These are phyloP conservation scores for Chelmon rostratus DNA, from an alignment of 2,797 vertebrate genomes.

Conservation along the genomic window DNA sequence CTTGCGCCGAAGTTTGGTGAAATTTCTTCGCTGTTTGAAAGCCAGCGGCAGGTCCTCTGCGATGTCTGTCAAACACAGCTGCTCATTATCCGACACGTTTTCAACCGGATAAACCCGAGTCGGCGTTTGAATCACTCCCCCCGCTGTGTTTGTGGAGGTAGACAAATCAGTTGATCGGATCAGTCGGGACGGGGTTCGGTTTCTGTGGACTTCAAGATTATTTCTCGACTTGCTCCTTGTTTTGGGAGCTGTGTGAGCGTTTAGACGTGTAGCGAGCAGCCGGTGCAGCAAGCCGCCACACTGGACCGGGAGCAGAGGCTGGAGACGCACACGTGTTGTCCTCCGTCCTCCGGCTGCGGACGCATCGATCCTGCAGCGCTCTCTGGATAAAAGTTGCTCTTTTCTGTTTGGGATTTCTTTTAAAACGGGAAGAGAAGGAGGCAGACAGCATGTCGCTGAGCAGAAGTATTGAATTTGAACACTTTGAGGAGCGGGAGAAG, in stretches of 20 bases:
- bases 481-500: slow-evolving; percentile 96
- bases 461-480: slow-evolving; percentile 94
- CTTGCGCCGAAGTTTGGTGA: slow-evolving; percentile 54
- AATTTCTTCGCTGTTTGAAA: slow-evolving; percentile 17
- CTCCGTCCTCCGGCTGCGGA: neutral
- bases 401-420: neutral
- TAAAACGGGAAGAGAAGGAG: neutral
- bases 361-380: neutral
- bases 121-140: slow-evolving; percentile 28
- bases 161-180: slow-evolving; percentile 9
- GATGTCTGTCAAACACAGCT: slow-evolving; percentile 52
- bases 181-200: neutral
- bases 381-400: slow-evolving; percentile 42
- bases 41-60: slow-evolving; percentile 21
- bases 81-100: slow-evolving; percentile 14
- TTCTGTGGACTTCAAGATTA: slow-evolving; percentile 4
- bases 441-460: slow-evolving; percentile 80
- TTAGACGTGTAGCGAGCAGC: neutral
- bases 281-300: neutral
- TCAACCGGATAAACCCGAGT: slow-evolving; percentile 40
- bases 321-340: slow-evolving; percentile 59
- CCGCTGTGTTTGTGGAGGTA: neutral
- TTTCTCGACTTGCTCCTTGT: neutral
- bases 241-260: neutral
- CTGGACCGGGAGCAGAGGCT: neutral